Base-by-base conservation (phyloP, 1,140 invertebrate species). In the Cephus cinctus region DNA sequence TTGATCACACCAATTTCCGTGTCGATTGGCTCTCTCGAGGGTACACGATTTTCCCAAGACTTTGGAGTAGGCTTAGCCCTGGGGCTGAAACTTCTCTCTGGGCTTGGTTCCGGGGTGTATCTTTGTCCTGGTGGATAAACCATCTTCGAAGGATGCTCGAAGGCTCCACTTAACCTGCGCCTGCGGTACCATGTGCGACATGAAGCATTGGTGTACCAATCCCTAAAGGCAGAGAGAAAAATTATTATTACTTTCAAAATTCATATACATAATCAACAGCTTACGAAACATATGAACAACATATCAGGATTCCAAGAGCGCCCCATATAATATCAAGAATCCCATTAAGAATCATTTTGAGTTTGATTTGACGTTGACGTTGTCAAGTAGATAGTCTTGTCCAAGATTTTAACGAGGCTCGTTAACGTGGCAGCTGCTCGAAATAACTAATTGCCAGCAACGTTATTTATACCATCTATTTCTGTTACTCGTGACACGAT, bases 101-200 rank as follows among this genome's bases (percentile, higher is more conserved):
- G 86, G 5, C 83, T 84, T 1, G 79, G 78, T 61, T 88, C 84
- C 2, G 90, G 89, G 1, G 88, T 90, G 56, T 89, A 92, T 8
- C 74, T 77, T 38, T 90, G 83, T 6, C 88, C 90, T 11, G 90
- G 90, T 41, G 92, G 92, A 76, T 96, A 96, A 12, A 96, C 90
- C 92, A 95, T 95, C 65, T 84, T 86, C n/a, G 90, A 93, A 4
- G 92, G 91, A 71, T 95, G 90, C 14, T 87, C 88, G 71, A 90
- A 93, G 31, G 91, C 92, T 35, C 86, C 86, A 59, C 82, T 83
- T 1, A 95, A 75, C 20, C 88, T 86, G 20, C 89, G 82, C 30
- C 90, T 82, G 9, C 93, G 80, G 78, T 87, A 95, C 84, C 89
- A 92, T 8, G 81, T 87, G 55, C 86, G 84, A 67, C 92, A 95